Conservation (phyloP, 2,797 vertebrate species). For the Coracias cyanogaster region DNA sequence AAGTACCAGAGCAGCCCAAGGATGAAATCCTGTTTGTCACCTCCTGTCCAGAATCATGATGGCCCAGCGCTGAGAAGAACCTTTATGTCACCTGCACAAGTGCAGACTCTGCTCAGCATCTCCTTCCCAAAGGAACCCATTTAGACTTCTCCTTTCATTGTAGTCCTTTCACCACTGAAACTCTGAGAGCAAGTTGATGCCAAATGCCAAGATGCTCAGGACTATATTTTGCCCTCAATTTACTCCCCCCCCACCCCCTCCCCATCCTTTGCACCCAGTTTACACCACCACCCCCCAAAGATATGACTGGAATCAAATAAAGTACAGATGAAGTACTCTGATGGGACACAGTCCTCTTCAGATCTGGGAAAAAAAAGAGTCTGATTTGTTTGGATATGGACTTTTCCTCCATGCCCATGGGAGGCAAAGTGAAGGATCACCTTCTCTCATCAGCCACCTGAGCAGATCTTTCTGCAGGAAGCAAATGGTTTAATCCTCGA, state of each 20-base stretch:
- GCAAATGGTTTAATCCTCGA: conserved; percentile 27
- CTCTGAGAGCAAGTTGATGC: neutral
- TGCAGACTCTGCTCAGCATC: neutral
- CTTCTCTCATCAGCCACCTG: neutral
- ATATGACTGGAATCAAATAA: neutral
- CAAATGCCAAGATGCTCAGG: neutral
- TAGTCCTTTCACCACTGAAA: neutral
- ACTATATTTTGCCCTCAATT: neutral
- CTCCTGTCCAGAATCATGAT: neutral
- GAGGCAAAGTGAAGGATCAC: neutral
- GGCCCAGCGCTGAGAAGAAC: neutral
- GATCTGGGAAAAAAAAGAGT: neutral
- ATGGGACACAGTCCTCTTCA: neutral
- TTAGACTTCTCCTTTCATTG: neutral
- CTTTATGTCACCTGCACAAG: neutral
- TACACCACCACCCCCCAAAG: neutral
- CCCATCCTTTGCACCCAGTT: neutral
- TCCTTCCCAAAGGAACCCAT: neutral
- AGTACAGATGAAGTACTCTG: neutral
- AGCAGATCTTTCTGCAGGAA: neutral
- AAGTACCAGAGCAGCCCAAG: neutral
- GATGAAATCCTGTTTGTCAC: neutral
- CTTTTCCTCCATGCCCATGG: neutral
- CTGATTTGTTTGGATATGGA: neutral
- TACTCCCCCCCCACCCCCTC: neutral